Evolutionary conservation across 2,797 vertebrate species (phyloP).

Genomic region (Babyrousa celebensis): DNA sequence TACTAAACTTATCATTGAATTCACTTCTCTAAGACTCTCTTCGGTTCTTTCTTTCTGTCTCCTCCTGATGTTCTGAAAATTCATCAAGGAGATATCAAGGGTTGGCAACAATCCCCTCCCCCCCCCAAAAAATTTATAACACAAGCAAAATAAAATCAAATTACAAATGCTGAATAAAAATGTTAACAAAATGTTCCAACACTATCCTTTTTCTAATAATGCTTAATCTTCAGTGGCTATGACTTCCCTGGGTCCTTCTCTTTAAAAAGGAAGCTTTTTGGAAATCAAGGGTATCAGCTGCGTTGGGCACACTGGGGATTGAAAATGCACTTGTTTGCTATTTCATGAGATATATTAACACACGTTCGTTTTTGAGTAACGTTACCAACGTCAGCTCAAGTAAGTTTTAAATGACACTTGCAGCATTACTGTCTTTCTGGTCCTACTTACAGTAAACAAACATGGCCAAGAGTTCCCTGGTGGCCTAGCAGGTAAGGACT

Average conservation of each 20-base stretch:
- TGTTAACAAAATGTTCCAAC: background rate
- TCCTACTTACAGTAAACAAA: background rate
- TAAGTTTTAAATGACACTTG: background rate
- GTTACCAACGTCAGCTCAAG: background rate
- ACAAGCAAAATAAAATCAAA: background rate
- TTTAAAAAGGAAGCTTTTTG: background rate
- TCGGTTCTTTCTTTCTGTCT: background rate
- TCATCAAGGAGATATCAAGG: background rate
- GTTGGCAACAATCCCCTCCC: background rate
- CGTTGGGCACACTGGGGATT: background rate
- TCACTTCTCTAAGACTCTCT: background rate
- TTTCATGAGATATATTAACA: background rate
- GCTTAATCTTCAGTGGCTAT: background rate
- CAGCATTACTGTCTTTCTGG: background rate
- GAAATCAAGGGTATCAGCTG: background rate
- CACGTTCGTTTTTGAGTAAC: background rate
- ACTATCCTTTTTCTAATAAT: background rate
- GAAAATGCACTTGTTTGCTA: background rate
- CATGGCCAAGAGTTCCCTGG: background rate
- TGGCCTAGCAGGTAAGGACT: no score
- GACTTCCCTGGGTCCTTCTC: background rate
- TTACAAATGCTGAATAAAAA: background rate
- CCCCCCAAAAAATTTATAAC: background rate
- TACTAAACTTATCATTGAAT: background rate
- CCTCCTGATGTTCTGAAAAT: background rate